A percentile compares a stretch with the other conserved stretches of the same genome.
These are phyloP conservation scores for Meda fulgida DNA, from an alignment of 2,797 vertebrate species.

Conservation along the genomic window DNA sequence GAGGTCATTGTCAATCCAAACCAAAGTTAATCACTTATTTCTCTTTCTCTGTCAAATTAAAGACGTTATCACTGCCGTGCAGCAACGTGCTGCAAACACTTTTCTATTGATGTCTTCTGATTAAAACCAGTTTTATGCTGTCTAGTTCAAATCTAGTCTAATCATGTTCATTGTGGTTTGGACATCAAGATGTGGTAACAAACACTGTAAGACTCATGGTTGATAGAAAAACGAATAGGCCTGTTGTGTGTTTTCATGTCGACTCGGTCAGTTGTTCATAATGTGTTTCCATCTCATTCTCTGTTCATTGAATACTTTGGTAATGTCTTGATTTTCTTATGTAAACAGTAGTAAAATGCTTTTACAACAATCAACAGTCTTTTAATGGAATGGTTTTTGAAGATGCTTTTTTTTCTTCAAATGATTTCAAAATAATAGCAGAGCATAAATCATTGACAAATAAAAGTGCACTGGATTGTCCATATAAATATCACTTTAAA, in stretches of 20 bases:
- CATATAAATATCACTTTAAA: not conserved
- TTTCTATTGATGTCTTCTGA: not conserved
- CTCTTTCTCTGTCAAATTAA: conserved; percentile 1
- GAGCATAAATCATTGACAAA: not conserved
- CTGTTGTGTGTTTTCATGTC: conserved; percentile 10
- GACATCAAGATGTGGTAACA: not conserved
- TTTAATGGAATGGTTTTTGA: conserved; percentile 1
- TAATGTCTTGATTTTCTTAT: conserved; percentile 37
- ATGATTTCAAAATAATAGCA: not conserved
- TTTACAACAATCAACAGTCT: conserved; percentile 1
- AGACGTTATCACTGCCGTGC: conserved; percentile 18
- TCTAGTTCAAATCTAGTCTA: not conserved
- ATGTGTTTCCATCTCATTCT: conserved; percentile 13
- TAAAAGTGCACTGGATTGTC: not conserved
- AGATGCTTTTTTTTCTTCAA: not conserved
- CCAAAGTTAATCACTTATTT: conserved; percentile 2
- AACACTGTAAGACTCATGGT: not conserved
- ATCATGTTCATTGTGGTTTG: conserved; percentile 3
- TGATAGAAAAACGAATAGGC: not conserved
- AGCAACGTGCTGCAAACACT: conserved; percentile 6
- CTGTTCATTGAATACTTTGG: conserved; percentile 26
- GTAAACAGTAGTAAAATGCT: conserved; percentile 28
- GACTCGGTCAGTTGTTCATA: not conserved
- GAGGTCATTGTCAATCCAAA: conserved; percentile 1
- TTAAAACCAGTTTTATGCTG: conserved; percentile 6